phyloP scores from a whole-genome alignment of 1,140 invertebrate species.

The Bombus picipes region DNA sequence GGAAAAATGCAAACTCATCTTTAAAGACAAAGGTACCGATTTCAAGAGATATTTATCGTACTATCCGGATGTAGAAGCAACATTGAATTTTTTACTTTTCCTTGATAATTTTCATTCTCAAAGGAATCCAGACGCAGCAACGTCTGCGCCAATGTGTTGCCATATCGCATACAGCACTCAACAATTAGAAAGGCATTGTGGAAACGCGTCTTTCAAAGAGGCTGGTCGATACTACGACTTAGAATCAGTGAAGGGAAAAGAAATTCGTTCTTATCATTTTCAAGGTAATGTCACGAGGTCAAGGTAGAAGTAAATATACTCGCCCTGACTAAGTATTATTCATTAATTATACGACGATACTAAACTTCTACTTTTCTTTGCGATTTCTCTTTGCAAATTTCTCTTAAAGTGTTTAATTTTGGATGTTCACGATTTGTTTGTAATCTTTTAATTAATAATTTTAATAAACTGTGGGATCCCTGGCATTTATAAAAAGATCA shows the following conservation, averaged over 20 bases:
- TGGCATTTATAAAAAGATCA: background rate
- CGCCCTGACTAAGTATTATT: slow-evolving; percentile 20
- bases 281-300: slow-evolving; percentile 52
- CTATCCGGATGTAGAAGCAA: background rate
- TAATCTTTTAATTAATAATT: background rate
- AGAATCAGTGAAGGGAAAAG: slow-evolving; percentile 51
- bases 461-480: background rate
- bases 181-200: slow-evolving; percentile 61
- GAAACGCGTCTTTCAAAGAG: slow-evolving; percentile 48
- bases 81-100: background rate
- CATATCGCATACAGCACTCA: slow-evolving; percentile 33
- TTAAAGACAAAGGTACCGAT: background rate
- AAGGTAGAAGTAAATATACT: slow-evolving; percentile 42
- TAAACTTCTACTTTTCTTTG: background rate
- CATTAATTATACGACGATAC: background rate
- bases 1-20: no score
- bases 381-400: background rate
- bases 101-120: background rate
- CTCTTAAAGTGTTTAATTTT: background rate
- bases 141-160: slow-evolving; percentile 16
- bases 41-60: background rate
- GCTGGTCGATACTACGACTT: slow-evolving; percentile 53
- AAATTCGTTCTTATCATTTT: slow-evolving; percentile 49
- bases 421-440: background rate
- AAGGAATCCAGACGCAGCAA: background rate